Percentiles rank a stretch among this genome's conserved stretches.
Conservation (phyloP, 1,140 invertebrate genomes). For the Eubasilissa regina region DNA sequence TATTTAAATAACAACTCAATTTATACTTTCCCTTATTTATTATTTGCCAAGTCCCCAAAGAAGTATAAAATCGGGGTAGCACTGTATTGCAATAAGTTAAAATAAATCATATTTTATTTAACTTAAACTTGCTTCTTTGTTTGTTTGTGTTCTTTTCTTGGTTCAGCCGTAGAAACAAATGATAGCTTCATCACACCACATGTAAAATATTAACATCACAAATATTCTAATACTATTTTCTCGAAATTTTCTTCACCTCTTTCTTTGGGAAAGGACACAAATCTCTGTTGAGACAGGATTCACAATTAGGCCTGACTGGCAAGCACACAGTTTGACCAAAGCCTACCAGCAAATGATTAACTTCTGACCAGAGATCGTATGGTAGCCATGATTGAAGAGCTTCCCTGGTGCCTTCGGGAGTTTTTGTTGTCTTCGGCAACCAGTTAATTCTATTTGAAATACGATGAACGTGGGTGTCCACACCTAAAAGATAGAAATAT, state of each 20-base stretch:
- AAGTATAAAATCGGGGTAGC: too few species aligned
- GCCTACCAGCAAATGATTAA: slow-evolving; percentile 94
- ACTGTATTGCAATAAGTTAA: too few species aligned
- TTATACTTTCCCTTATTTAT: too few species aligned
- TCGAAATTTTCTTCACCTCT: not conserved
- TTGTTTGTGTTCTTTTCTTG: too few species aligned
- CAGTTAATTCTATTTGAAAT: slow-evolving; percentile 93
- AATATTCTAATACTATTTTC: not conserved
- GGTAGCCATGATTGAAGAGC: slow-evolving; percentile 93
- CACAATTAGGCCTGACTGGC: slow-evolving; percentile 87
- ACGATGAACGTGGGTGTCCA: slow-evolving; percentile 98
- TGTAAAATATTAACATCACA: too few species aligned
- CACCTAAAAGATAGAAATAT: slow-evolving; percentile 72
- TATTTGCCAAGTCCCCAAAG: too few species aligned
- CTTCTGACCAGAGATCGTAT: slow-evolving; percentile 87
- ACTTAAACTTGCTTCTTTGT: too few species aligned
- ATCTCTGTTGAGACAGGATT: slow-evolving; percentile 84
- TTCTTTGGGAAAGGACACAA: slow-evolving; percentile 81
- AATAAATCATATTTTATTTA: too few species aligned
- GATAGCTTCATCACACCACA: too few species aligned
- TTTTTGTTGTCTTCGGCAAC: slow-evolving; percentile 83
- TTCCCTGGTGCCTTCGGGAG: slow-evolving; percentile 90
- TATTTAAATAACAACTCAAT: too few species aligned
- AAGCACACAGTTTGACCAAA: slow-evolving; percentile 96
- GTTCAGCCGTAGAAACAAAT: too few species aligned